Evolutionary conservation across 1,140 invertebrate genomes (phyloP), one percentile per base, ranked within the genome.

Genomic region (Calycopis cecrops): DNA sequence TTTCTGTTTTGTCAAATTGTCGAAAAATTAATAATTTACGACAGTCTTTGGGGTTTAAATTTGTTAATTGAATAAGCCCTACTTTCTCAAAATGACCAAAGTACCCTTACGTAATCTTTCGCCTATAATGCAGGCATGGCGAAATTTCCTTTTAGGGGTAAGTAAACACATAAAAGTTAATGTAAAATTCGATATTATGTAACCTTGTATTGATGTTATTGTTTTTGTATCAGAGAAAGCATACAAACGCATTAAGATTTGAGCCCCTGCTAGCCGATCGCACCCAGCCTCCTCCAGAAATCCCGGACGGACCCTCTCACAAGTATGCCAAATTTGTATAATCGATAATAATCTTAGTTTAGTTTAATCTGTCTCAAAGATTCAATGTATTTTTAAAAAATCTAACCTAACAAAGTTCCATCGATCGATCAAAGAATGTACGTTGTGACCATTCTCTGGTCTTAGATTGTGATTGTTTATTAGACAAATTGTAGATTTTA

Each of bases 221-320:
- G 50, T 38, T 60, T 37, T 71, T 28, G 21, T 52, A 58, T 62
- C 73, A 91, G 91, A 88, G 92, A 56, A 87, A 90, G 60, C 89
- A 91, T 63, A 91, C 84, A 1, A 80, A 89, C 61, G 89, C 91
- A n/a, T 63, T 94, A 37, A 90, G 94, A 72, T 94, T 90, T 69
- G 87, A 91, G 57, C 89, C 93, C 38, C 72, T 87, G 9, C 4
- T 93, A 33, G 79, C 93, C 11, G 84, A 90, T 10, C 90, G 94
- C 65, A 95, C 92, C 35, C 94, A 95, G 71, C 94, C 94, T 4
- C 91, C 87, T 16, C 95, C 96, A 35, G 69, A 90, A 44, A 65
- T 97, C 28, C 95, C 95, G 11, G 92, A 91, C 51, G 96, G 95
- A 35, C 90, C 92, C 2, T 86, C 91, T 49, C 92, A 94, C 76